Conservation (phyloP, 2,888 invertebrate species). For the Hyppa rectilinea region DNA sequence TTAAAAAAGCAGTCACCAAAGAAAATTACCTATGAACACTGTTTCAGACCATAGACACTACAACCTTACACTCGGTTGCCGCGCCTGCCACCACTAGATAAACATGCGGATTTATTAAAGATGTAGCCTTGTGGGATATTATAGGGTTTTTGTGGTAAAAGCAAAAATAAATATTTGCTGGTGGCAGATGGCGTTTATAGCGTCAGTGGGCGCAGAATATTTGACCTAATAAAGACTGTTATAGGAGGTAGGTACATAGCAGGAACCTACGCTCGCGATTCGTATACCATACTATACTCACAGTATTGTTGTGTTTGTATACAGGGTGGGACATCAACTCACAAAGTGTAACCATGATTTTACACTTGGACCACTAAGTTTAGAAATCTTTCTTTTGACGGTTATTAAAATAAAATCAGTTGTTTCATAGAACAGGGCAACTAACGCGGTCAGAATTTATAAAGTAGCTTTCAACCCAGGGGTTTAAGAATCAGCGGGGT, state of each 20-base stretch:
- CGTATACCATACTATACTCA: neutral
- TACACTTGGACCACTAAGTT: too few relatives aligned
- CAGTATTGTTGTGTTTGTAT: slow-evolving; percentile 7
- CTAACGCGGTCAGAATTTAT: too few relatives aligned
- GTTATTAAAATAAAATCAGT: too few relatives aligned
- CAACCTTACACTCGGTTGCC: neutral
- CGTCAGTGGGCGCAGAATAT: slow-evolving; percentile 49
- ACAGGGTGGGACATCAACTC: too few relatives aligned
- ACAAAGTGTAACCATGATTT: too few relatives aligned
- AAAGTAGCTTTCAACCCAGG: too few relatives aligned
- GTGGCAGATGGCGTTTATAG: slow-evolving; percentile 59
- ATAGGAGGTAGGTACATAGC: neutral
- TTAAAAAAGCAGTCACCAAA: neutral
- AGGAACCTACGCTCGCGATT: neutral
- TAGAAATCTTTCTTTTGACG: too few relatives aligned
- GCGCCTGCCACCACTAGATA: neutral
- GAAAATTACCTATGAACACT: neutral
- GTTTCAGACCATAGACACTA: neutral
- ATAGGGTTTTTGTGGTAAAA: slow-evolving; percentile 35
- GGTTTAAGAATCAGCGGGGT: too few relatives aligned
- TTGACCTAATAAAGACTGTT: slow-evolving; percentile 56
- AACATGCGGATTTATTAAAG: slow-evolving; percentile 38
- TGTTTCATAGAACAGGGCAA: too few relatives aligned
- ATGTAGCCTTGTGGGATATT: slow-evolving; percentile 35
- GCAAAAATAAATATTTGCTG: slow-evolving; percentile 53